These are phyloP conservation scores for Camponotus fellah DNA, from an alignment of 2,888 invertebrate genomes.

Conservation along the genomic window DNA sequence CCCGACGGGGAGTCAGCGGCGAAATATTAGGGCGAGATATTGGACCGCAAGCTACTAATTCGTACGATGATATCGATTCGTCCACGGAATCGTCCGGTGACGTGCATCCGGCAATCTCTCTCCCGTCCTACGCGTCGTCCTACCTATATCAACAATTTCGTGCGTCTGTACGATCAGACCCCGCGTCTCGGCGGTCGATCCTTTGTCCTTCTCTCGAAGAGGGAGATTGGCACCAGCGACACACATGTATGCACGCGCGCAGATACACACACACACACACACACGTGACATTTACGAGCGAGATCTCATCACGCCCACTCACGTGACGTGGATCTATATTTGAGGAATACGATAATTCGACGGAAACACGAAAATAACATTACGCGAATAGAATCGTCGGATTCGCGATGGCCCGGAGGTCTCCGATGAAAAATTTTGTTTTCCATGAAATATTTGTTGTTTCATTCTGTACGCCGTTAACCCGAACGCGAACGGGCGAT, in stretches of 20 bases:
- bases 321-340: slow-evolving; percentile 70
- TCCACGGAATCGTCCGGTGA: slow-evolving; percentile 74
- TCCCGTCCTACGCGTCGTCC: background rate
- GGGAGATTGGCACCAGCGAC: slow-evolving; percentile 43
- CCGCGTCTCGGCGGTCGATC: slow-evolving; percentile 51
- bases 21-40: slow-evolving; percentile 82
- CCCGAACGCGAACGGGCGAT: background rate
- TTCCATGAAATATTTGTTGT: slow-evolving; percentile 27
- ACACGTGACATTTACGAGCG: slow-evolving; percentile 36
- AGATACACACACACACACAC: background rate
- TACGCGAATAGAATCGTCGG: slow-evolving; percentile 40
- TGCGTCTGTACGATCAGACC: background rate
- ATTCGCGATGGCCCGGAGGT: background rate
- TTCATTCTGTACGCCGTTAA: slow-evolving; percentile 20
- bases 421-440: slow-evolving; percentile 27
- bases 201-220: slow-evolving; percentile 60
- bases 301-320: slow-evolving; percentile 60
- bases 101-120: slow-evolving; percentile 76
- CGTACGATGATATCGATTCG: slow-evolving; percentile 80
- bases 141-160: background rate
- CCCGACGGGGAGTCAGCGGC: slow-evolving; percentile 59
- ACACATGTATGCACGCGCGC: background rate
- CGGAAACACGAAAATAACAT: slow-evolving; percentile 52
- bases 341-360: slow-evolving; percentile 47
- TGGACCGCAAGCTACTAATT: slow-evolving; percentile 83